Percentiles rank a stretch among this genome's conserved stretches.
Conservation (phyloP, 2,797 vertebrate genomes). For the Buphagus erythrorhynchus region DNA sequence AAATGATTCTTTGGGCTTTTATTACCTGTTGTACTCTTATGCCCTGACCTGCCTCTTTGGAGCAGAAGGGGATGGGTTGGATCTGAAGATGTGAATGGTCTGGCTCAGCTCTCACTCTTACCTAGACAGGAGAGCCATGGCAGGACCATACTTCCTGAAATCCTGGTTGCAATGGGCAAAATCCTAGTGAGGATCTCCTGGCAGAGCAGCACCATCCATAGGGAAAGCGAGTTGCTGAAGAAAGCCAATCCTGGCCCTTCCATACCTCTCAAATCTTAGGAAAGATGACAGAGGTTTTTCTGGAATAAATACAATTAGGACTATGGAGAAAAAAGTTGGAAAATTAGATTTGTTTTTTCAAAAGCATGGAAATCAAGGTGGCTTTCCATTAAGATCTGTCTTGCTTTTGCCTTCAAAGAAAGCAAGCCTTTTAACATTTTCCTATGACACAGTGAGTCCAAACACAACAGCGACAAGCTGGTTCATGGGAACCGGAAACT, state of each 20-base stretch:
- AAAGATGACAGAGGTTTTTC: not conserved
- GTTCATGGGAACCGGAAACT: slow-evolving; percentile 66
- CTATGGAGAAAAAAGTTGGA: not conserved
- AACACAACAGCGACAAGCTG: slow-evolving; percentile 3
- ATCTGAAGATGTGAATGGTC: rapidly evolving
- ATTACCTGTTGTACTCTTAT: not conserved
- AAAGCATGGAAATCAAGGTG: not conserved
- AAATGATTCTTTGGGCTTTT: not conserved
- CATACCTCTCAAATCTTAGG: not conserved
- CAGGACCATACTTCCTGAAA: not conserved
- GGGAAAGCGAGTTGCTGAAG: not conserved
- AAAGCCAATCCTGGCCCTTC: not conserved
- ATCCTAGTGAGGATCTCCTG: not conserved
- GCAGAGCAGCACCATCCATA: not conserved
- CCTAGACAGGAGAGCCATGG: rapidly evolving
- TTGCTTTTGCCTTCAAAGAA: slow-evolving; percentile 1
- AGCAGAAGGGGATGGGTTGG: not conserved
- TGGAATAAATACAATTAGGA: not conserved
- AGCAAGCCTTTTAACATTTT: slow-evolving; percentile 2
- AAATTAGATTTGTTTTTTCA: not conserved
- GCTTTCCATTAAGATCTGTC: not conserved
- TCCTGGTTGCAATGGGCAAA: not conserved
- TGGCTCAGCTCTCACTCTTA: not conserved
- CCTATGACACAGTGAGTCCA: not conserved
- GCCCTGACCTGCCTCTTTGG: not conserved